Evolutionary conservation across 1,140 invertebrate genomes (phyloP).

Genomic region (Meloidogyne chitwoodi): DNA sequence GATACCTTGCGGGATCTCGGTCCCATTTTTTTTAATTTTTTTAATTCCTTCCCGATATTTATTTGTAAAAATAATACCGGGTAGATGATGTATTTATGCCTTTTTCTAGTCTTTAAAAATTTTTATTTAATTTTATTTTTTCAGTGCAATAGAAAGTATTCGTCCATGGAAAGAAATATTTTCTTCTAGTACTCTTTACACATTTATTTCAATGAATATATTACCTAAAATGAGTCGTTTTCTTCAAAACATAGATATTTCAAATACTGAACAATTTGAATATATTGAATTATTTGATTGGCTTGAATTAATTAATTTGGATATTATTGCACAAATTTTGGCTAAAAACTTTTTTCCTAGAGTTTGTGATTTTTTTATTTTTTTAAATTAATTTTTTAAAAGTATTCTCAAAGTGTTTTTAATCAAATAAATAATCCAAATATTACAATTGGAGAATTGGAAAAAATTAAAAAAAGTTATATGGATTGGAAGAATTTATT

Average conservation of each 20-base stretch:
- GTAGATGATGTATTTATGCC: too few species aligned
- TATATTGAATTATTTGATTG: constrained; percentile 44
- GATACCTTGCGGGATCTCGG: too few species aligned
- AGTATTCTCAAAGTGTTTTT: constrained; percentile 42
- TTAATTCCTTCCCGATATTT: too few species aligned
- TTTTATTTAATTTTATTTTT: constrained; percentile 73
- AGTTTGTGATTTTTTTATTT: too few species aligned
- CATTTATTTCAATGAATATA: constrained; percentile 51
- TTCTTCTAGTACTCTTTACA: constrained; percentile 58
- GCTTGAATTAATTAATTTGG: constrained; percentile 38
- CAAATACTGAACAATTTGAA: constrained; percentile 24
- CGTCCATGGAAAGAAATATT: constrained; percentile 85
- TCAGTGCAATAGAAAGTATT: constrained; percentile 83
- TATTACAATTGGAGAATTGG: constrained; percentile 10
- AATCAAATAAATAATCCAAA: constrained; percentile 35
- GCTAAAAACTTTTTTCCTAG: constrained; percentile 50
- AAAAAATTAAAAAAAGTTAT: constrained; percentile 45
- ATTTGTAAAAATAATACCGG: too few species aligned
- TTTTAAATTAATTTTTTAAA: constrained; percentile 16
- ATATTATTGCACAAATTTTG: constrained; percentile 46
- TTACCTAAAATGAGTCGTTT: constrained; percentile 48
- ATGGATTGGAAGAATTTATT: constrained; percentile 43
- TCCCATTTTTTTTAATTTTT: too few species aligned
- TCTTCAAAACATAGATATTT: constrained; percentile 22
- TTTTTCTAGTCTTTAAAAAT: too few species aligned